Base-by-base conservation (phyloP, 2,113 vertebrate genomes). In the Ceyx margarethae region DNA sequence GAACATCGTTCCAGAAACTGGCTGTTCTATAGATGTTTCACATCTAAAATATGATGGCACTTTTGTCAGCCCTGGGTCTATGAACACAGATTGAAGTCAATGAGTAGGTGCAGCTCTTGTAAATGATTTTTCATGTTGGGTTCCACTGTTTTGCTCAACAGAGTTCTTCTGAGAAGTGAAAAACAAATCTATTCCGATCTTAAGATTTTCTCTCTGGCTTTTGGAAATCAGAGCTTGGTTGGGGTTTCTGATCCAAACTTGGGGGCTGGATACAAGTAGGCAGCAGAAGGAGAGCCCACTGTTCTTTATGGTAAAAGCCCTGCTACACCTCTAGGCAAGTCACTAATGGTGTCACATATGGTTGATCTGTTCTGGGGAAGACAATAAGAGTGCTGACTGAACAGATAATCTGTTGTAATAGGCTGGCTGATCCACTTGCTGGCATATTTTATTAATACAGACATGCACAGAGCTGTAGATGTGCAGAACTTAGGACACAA, bases 1-100 rank as follows among this genome's bases (percentile, higher is more conserved):
- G 94, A 96, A 95, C 90, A 92, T 87, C 7, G 5, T 89, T 95
- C 92, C 91, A 91, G 91, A 95, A 95, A 81, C 78, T 92, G 85
- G 57, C 85, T 94, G 85, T 81, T 89, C 92, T 58, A 33, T 71
- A 89, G 81, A 75, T 2, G 3, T 85, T 85, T 91, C 75, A 89
- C 66, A 85, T 85, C 53, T 90, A 17, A 95, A 93, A 94, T 91
- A 67, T 71, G 54, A 95, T 19, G 37, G 53, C 40, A 74, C 68
- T 92, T 94, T 74, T 85, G 81, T 87, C 91, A 85, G 87, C 2
- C 1, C 51, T 89, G 75, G 76, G 85, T 51, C 79, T 95, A 33
- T 91, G 65, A 92, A 51, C 53, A 78, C 65, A 87, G 87, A 50
- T 28, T 82, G 68, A 94, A 79, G 85, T 74, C 22, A 29, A 76